A percentile compares a stretch with the other conserved stretches of the same genome.
phyloP scores from a whole-genome alignment of 2,113 vertebrate species.

The Ondatra zibethicus region DNA sequence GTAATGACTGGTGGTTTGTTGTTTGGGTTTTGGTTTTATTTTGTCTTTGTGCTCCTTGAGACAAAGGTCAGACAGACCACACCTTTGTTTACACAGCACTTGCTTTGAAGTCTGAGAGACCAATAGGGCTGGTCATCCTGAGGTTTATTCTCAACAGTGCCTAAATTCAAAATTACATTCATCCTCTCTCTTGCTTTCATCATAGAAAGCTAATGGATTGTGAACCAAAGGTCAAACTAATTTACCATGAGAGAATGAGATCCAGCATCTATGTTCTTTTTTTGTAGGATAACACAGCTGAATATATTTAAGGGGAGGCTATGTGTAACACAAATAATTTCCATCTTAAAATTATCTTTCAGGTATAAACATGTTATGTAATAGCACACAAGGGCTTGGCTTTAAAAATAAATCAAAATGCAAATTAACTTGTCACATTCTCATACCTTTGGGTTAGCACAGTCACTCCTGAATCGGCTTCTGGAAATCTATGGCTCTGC shows the following conservation, averaged over 20 bases:
- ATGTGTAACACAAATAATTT: constrained; percentile 47
- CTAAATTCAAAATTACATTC: constrained; percentile 36
- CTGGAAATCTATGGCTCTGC: constrained; percentile 29
- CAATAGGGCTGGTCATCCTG: background rate
- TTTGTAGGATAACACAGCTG: constrained; percentile 2
- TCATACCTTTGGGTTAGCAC: constrained; percentile 54
- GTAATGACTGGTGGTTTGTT: background rate
- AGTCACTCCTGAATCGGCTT: constrained; percentile 55
- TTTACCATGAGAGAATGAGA: constrained; percentile 34
- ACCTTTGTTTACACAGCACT: background rate
- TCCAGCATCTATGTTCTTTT: constrained; percentile 18
- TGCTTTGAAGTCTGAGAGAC: background rate
- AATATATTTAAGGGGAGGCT: constrained; percentile 51
- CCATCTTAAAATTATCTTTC: constrained; percentile 56
- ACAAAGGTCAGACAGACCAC: constrained; percentile 21
- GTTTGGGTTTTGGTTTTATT: background rate
- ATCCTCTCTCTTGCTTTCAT: background rate
- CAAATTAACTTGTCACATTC: constrained; percentile 62
- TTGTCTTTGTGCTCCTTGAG: background rate
- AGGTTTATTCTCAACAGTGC: background rate
- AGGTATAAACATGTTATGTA: constrained; percentile 66
- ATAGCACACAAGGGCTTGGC: constrained; percentile 58
- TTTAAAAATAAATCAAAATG: constrained; percentile 76
- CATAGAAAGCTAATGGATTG: background rate
- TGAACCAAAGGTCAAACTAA: constrained; percentile 54